Evolutionary conservation across 2,113 vertebrate species (phyloP), one percentile per base, ranked within the genome.

Genomic region (Sapajus apella): DNA sequence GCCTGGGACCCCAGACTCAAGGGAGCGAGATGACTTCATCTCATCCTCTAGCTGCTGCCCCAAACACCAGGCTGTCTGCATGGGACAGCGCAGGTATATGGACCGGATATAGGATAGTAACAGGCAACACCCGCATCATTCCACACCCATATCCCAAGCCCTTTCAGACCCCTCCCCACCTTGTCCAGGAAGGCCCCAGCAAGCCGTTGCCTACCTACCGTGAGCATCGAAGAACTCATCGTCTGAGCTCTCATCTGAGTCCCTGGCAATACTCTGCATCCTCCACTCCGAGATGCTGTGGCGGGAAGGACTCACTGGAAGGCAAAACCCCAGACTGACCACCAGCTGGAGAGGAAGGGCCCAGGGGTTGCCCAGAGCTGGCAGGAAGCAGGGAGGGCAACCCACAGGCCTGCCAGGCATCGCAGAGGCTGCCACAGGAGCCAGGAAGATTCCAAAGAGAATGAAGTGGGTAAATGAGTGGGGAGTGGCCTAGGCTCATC

Each of bases 171-270:
- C 40, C 25, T 20, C 13, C 32, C 4, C 1, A 0, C 8, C 18
- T 25, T 18, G 5, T 35, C 25, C 30, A 43, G 77, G 45, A 43
- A 47, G 58, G 6, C 45, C 72, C 45, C 32, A 23, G 3, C 50
- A 37, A 30, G 45, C 8, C 0, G 12, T 13, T 5, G 32, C 95
- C 92, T 35, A 61, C 98, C 61, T 99, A 99, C 99, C 99, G 30
- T 99, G 98, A 32, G 99, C 99, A 79, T 99, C 99, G n/a, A 99
- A 99, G 99, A 99, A 99, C 98, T 99, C 99, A 25, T 99, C 99
- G 1, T 99, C 99, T 0, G 99, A 99, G 98, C 99, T 99, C 97
- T 99, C 99, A 0, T 99, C 99, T 0, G 99, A 99, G 98, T 99
- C 99, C 82, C 99, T 98, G 56, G 99, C 99, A 25, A 99, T 99